A percentile compares a stretch with the other conserved stretches of the same genome.
phyloP scores from a whole-genome alignment of 2,113 vertebrate species.

The Ovibos moschatus region DNA sequence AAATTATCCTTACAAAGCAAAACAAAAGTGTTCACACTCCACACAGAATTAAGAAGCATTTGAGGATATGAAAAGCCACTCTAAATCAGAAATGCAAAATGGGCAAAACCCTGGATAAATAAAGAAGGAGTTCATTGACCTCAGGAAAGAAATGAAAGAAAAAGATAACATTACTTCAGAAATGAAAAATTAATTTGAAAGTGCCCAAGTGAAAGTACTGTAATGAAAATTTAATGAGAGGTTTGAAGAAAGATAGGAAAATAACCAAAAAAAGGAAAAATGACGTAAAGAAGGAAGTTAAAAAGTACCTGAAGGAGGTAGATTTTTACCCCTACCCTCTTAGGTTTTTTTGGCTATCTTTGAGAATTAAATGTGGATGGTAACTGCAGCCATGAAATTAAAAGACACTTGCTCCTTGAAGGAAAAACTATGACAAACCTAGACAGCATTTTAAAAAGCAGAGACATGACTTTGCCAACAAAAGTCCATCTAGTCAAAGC shows the following conservation, averaged over 20 bases:
- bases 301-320: neutral
- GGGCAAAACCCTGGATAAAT: neutral
- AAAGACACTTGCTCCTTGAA: neutral
- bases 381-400: neutral
- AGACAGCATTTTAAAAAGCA: neutral
- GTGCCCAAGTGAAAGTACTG: neutral
- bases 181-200: neutral
- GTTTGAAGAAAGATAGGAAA: neutral
- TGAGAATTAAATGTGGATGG: neutral
- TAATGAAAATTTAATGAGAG: neutral
- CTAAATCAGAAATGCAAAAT: neutral
- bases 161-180: neutral
- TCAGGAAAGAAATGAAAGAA: neutral
- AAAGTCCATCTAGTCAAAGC: neutral
- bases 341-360: neutral
- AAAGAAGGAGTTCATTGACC: neutral
- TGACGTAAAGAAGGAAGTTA: neutral
- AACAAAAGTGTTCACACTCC: neutral
- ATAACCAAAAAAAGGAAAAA: neutral
- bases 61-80: constrained; percentile 5
- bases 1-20: neutral
- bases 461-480: neutral
- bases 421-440: neutral
- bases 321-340: neutral
- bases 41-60: neutral